A percentile compares a stretch with the other conserved stretches of the same genome.
Evolutionary conservation across 2,797 vertebrate species (phyloP).

Genomic region (Sebastes hubbsi): DNA sequence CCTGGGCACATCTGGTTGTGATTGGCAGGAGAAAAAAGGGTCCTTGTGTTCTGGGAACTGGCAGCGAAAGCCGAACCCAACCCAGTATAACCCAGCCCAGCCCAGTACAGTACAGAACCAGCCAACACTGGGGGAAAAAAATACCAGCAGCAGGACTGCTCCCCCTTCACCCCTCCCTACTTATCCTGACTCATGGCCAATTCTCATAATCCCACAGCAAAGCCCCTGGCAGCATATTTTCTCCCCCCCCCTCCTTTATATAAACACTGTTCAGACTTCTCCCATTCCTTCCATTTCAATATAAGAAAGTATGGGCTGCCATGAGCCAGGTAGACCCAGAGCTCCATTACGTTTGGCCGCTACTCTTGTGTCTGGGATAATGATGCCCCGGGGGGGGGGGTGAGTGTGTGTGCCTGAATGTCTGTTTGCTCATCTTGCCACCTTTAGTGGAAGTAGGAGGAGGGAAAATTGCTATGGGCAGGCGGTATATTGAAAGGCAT

Average conservation of each 20-base stretch:
- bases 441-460: conserved; percentile 45
- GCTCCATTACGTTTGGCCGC: conserved; percentile 70
- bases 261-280: conserved; percentile 63
- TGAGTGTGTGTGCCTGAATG: conserved; percentile 57
- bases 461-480: conserved; percentile 61
- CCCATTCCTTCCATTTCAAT: conserved; percentile 65
- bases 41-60: conserved; percentile 75
- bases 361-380: conserved; percentile 71
- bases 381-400: conserved; percentile 56
- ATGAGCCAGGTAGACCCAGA: conserved; percentile 67
- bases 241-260: background rate
- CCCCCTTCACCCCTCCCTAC: conserved; percentile 48
- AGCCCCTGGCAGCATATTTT: conserved; percentile 57
- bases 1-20: conserved; percentile 81
- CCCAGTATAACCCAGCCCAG: conserved; percentile 63
- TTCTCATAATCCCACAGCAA: conserved; percentile 73
- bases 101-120: conserved; percentile 52
- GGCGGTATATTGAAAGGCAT: conserved; percentile 61
- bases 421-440: conserved; percentile 74
- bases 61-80: conserved; percentile 61
- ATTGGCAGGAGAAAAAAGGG: conserved; percentile 76
- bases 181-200: conserved; percentile 60
- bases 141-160: conserved; percentile 34
- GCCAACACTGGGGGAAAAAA: conserved; percentile 49
- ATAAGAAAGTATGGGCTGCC: conserved; percentile 55